These are phyloP conservation scores for Diarsia rubi DNA, from an alignment of 2,888 invertebrate genomes.

Conservation along the genomic window DNA sequence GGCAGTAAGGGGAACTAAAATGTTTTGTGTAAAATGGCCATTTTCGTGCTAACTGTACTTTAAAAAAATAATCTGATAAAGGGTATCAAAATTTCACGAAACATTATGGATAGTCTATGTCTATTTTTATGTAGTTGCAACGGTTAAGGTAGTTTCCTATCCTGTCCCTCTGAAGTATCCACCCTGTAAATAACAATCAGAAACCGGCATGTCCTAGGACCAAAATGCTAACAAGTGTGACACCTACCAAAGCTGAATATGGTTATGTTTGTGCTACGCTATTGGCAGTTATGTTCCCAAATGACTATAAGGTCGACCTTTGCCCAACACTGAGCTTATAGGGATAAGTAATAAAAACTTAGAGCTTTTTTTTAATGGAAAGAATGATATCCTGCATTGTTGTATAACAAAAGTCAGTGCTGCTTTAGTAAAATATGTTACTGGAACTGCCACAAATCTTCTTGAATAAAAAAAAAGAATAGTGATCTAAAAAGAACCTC, in stretches of 20 bases:
- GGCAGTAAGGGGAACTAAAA: too few species aligned
- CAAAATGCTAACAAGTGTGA: background rate
- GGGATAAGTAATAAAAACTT: background rate
- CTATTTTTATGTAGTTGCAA: too few species aligned
- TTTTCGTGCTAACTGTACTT: too few species aligned
- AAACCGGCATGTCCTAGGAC: background rate
- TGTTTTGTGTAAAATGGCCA: too few species aligned
- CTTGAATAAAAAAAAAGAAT: slow-evolving; percentile 10
- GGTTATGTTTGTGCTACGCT: background rate
- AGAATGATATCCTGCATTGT: background rate
- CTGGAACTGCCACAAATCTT: slow-evolving; percentile 43
- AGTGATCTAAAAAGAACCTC: background rate
- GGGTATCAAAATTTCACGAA: too few species aligned
- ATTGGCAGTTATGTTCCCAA: background rate
- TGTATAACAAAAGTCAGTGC: background rate
- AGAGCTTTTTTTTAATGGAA: background rate
- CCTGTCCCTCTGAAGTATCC: too few species aligned
- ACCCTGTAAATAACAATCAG: background rate
- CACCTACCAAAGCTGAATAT: background rate
- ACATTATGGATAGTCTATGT: too few species aligned
- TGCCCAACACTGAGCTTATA: background rate
- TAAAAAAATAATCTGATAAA: too few species aligned
- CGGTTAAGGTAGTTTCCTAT: too few species aligned
- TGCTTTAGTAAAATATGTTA: background rate
- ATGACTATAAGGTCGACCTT: background rate